Percentiles rank a stretch among this genome's conserved stretches.
These are phyloP conservation scores for Muntiacus reevesi DNA, from an alignment of 2,113 vertebrate species.

Conservation along the genomic window DNA sequence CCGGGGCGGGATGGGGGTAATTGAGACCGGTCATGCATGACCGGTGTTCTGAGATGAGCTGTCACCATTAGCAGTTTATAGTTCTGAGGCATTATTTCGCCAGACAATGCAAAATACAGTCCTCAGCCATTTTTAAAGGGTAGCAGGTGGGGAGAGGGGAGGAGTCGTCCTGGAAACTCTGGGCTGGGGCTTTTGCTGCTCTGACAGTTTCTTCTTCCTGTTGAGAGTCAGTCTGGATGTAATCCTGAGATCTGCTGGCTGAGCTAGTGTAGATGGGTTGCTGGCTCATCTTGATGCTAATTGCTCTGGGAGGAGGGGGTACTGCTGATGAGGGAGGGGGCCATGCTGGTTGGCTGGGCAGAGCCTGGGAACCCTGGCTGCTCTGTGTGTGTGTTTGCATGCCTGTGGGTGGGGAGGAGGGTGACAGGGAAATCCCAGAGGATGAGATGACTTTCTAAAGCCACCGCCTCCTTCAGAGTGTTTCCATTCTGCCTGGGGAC, in stretches of 20 bases:
- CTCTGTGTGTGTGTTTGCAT: background rate
- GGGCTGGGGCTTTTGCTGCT: slow-evolving; percentile 43
- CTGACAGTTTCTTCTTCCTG: slow-evolving; percentile 44
- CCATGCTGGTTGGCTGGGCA: background rate
- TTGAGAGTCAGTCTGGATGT: background rate
- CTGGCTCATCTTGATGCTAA: slow-evolving; percentile 39
- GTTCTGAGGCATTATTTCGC: slow-evolving; percentile 38
- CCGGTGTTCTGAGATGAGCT: background rate
- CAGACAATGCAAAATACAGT: background rate
- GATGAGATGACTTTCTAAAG: slow-evolving; percentile 1
- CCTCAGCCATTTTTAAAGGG: background rate
- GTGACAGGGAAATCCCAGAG: background rate
- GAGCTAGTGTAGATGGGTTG: background rate
- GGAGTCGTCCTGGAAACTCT: background rate
- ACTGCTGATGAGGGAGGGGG: background rate
- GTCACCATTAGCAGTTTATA: slow-evolving; percentile 53
- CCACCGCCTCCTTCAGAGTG: background rate
- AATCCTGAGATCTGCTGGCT: background rate
- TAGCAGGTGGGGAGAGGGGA: background rate
- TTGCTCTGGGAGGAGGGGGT: background rate
- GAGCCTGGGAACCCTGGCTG: background rate
- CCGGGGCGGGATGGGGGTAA: background rate
- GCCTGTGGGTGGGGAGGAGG: background rate
- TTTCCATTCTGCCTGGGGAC: background rate
- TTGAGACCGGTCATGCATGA: slow-evolving; percentile 27